Base-by-base conservation (phyloP, 2,797 vertebrate genomes). In the Craterocephalus amniculus region DNA sequence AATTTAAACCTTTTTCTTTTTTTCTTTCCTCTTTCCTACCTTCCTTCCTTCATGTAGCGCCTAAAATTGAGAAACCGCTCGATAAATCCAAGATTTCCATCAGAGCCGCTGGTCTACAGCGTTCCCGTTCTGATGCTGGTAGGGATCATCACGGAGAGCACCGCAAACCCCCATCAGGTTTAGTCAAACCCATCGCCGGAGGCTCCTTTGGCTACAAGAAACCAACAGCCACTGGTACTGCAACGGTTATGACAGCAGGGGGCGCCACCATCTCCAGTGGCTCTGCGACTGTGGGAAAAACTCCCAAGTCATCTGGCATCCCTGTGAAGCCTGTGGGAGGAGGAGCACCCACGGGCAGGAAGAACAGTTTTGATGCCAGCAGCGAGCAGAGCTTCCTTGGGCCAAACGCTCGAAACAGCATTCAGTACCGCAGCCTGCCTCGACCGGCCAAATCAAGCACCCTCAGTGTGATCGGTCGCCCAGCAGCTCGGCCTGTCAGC, bases 361-460 rank as follows among this genome's bases (percentile, higher is more conserved):
- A 99, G 86, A 99, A 97, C 26, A 99, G 98, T 80, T 91, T 99
- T 3, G 98, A 99, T 2, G 97, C 96, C 76, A 96, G 94, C 0
- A 92, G 93, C 0, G 93, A 94, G 0, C 96, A 97, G 60, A 94
- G 97, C 22, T 99, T 99, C 85, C 86, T 98, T 64, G 95, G 96
- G 0, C 94, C 97, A 0, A 96, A 93, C 0, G 95, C 95, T 70
- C 95, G 98, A 4, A 94, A 95, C 79, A 98, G 96, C 89, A 96
- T 99, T 83, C 98, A 99, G 85, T 99, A 99, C 87, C 97, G 98
- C 78, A 99, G 97, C 90, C 93, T 99, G 74, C 98, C 98, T 3
- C 95, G 98, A 1, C 98, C 98, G 0, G 97, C 97, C 87, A 99
- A 99, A 82, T 98, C 97, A 24, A 98, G 97, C 83, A 93, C 96